Percentiles rank a stretch among this genome's conserved stretches.
Evolutionary conservation across 2,888 invertebrate genomes (phyloP).

Genomic region (Calameuta idolon): DNA sequence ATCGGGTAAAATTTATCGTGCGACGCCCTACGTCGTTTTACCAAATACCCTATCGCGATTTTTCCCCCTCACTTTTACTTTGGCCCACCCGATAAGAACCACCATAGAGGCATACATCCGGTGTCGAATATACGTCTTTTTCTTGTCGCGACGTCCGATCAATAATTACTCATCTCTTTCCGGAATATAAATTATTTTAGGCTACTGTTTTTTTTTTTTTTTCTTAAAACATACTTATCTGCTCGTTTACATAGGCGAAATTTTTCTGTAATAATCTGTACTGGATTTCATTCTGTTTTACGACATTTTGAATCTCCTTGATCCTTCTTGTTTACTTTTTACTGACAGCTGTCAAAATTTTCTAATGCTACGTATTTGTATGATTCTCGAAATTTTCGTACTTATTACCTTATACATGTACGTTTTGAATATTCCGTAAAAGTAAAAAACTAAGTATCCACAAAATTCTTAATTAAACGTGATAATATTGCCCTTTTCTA

Average conservation of each 20-base stretch:
- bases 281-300: neutral
- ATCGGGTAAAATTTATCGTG: slow-evolving; percentile 40
- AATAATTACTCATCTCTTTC: neutral
- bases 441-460: too few species aligned
- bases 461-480: too few species aligned
- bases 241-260: neutral
- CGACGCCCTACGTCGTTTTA: neutral
- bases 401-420: too few species aligned
- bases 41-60: neutral
- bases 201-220: neutral
- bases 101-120: neutral
- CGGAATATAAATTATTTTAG: neutral
- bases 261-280: neutral
- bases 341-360: too few species aligned
- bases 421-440: too few species aligned
- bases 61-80: neutral
- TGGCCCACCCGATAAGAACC: neutral
- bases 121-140: neutral
- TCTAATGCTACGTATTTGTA: too few species aligned
- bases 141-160: neutral
- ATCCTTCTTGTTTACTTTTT: too few species aligned
- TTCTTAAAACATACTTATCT: neutral
- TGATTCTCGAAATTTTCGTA: too few species aligned
- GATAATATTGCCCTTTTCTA: too few species aligned
- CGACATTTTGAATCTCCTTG: neutral